Percentiles rank a stretch among this genome's conserved stretches.
Evolutionary conservation across 1,140 invertebrate genomes (phyloP).

Genomic region (Neodiprion virginianus): DNA sequence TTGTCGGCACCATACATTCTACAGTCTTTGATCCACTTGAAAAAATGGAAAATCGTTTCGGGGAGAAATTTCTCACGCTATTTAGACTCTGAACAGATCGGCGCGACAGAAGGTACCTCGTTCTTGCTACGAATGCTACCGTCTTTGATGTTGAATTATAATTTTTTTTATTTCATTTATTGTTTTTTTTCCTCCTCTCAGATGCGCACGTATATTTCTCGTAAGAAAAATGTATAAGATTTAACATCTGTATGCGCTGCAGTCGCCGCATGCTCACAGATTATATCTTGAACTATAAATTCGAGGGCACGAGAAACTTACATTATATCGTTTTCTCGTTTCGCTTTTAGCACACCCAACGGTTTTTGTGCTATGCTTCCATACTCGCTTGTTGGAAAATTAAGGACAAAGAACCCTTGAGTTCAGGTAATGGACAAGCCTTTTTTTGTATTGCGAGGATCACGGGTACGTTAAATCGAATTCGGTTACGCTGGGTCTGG

Average conservation of each 20-base stretch:
- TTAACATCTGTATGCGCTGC: conserved; percentile 23
- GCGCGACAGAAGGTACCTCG: too few species aligned
- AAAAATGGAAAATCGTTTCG: too few species aligned
- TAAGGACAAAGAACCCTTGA: not conserved
- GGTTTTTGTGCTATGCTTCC: not conserved
- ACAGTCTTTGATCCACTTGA: too few species aligned
- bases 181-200: not conserved
- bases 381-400: not conserved
- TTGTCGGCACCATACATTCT: not conserved
- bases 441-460: not conserved
- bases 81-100: too few species aligned
- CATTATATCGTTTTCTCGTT: not conserved
- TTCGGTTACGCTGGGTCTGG: not conserved
- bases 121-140: too few species aligned
- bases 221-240: conserved; percentile 15
- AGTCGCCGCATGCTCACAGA: conserved; percentile 12
- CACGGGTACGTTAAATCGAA: not conserved
- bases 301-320: not conserved
- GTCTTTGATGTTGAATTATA: too few species aligned
- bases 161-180: not conserved
- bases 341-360: not conserved
- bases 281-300: conserved; percentile 27
- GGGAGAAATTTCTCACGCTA: too few species aligned
- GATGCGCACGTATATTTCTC: not conserved
- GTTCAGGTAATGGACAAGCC: not conserved